Evolutionary conservation across 2,113 vertebrate genomes (phyloP), one percentile per base, ranked within the genome.

Genomic region (Cyprinodon brontotheroides): DNA sequence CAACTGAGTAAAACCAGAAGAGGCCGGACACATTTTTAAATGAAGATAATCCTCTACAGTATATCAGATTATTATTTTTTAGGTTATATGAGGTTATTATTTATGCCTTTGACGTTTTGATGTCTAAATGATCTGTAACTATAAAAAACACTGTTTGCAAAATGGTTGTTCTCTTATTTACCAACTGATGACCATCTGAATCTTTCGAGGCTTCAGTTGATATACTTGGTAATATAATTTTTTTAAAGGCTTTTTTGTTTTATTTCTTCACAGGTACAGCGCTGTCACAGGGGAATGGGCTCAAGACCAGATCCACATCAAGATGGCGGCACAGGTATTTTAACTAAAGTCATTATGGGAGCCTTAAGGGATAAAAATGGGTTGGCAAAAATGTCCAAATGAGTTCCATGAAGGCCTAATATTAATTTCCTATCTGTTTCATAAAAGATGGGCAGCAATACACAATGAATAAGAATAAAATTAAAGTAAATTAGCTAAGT

Each of bases 261-360:
- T 29, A 29, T 57, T 10, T 57, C 59, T 59, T 89, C 12, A 75
- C 78, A 99, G 98, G 89, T 99, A 99, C 93, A 99, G 95, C 11
- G 97, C 96, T 1, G 90, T 99, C 89, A 97, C 95, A 11, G 95
- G 95, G 4, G 91, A 95, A 53, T 99, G 98, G 98, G 92, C 93
- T 15, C 91, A 98, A 77, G 98, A 99, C 72, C 93, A 97, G 76
- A 94, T 99, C 40, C 92, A 97, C 67, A 94, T 99, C 89, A 99
- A 99, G 92, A 98, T 99, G 96, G 96, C 95, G 0, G 83, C 93
- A 39, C 96, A 98, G 95, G 98, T 99, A 92, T 38, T 29, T 29
- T 29, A 29, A 29, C 29, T 29, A 29, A 29, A 29, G 29, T 29
- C 29, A 29, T 29, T 29, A 29, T 29, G 47, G 47, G 13, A 48